These are phyloP conservation scores for Pollicipes pollicipes DNA, from an alignment of 1,140 invertebrate genomes.

Conservation along the genomic window DNA sequence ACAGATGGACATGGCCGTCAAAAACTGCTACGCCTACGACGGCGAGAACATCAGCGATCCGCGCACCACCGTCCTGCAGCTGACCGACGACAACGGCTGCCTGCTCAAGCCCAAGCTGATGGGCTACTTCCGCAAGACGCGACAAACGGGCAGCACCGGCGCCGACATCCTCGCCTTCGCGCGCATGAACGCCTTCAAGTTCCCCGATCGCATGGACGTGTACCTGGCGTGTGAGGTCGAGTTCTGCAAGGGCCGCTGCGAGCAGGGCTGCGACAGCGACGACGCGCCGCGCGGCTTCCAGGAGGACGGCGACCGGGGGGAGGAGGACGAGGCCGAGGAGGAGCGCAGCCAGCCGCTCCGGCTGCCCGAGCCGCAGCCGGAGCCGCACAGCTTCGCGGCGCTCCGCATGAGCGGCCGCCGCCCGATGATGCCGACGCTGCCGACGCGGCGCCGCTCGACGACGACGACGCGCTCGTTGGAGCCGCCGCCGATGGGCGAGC, in stretches of 20 bases:
- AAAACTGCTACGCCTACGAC: constrained; percentile 53
- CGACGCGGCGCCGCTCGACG: too few species aligned
- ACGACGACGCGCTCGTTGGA: too few species aligned
- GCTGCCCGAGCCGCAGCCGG: too few species aligned
- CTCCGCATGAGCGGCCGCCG: too few species aligned
- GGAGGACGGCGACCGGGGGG: too few species aligned
- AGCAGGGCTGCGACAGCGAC: too few species aligned
- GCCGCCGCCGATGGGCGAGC: too few species aligned
- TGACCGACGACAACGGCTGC: constrained; percentile 44
- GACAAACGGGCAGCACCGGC: constrained; percentile 48
- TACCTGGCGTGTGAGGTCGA: constrained; percentile 68
- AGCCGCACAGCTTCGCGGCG: too few species aligned
- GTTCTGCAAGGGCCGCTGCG: constrained; percentile 45
- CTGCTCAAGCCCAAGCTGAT: constrained; percentile 63
- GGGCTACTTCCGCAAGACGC: constrained; percentile 59
- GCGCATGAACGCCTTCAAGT: constrained; percentile 62
- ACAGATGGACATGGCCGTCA: constrained; percentile 43
- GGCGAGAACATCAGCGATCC: constrained; percentile 40
- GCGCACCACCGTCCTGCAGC: constrained; percentile 39
- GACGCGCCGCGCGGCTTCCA: too few species aligned
- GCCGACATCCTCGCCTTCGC: constrained; percentile 60
- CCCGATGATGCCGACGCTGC: too few species aligned
- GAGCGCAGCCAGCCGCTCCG: too few species aligned
- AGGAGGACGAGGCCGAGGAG: too few species aligned
- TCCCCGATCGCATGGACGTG: constrained; percentile 69